Base-by-base conservation (phyloP, 2,113 vertebrate genomes). In the Chaenogobius annularis region DNA sequence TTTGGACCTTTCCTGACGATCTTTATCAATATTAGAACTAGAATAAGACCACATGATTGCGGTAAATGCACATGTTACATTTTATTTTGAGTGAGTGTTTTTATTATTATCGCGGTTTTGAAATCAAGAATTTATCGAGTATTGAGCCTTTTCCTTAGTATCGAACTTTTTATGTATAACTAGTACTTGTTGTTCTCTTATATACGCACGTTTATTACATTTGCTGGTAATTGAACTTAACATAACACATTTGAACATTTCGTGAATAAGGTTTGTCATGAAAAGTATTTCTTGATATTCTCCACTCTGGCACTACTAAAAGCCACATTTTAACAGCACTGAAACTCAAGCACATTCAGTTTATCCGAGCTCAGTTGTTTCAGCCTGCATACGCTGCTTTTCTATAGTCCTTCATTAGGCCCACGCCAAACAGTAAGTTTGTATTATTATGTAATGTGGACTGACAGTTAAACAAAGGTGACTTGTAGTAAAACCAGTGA, bases 381-480 rank as follows among this genome's bases (percentile, higher is more conserved):
- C 19, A 19, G 5, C 15, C 19, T 44, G 15, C 0, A 22, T 73
- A 52, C 70, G 43, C 66, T 59, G 43, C 63, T 82, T 79, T 13
- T 43, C 46, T 69, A 43, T 50, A 68, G 82, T 78, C 73, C 70
- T 10, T 75, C 50, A 82, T 83, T 88, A 82, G 77, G 47, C 4
- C 5, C 2, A 8, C 62, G 56, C 19, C 37, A 59, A n/a, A 15
- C 17, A 66, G 50, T 9, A 50, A 12, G 0, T 15, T 35, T 77
- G 44, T 56, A 69, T 59, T 5, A 56, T 63, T n/a, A n/a, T 44
- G 10, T 46, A 0, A 66, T 66, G 13, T 68, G 55, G 26, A 80
- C 80, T 63, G 50, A 72, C 72, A 84, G 59, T 68, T 68, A 66
- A 20, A 67, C n/a, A 17, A 62, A 63, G 55, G 37, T 66, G 35